phyloP scores from a whole-genome alignment of 2,888 invertebrate genomes.

The Coecobrya sp. region DNA sequence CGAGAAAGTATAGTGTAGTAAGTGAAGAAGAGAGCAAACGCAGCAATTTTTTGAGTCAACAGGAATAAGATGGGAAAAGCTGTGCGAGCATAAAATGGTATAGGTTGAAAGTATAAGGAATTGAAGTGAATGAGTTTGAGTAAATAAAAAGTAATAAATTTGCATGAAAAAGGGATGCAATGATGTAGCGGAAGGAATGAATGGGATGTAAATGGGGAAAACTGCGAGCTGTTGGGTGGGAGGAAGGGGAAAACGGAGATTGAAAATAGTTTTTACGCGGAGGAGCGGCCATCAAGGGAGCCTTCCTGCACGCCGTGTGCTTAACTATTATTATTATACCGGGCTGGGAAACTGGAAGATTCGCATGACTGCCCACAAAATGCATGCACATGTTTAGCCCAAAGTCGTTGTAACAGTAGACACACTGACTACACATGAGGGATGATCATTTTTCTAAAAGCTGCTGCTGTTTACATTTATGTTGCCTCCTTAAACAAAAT shows the following conservation, averaged over 20 bases:
- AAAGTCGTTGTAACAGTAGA: too few relatives aligned
- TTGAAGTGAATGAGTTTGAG: slow-evolving; percentile 12
- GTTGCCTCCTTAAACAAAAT: too few relatives aligned
- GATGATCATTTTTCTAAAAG: too few relatives aligned
- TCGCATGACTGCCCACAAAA: not conserved
- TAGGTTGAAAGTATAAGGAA: slow-evolving; percentile 9
- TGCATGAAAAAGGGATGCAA: slow-evolving; percentile 33
- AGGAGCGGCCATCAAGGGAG: too few relatives aligned
- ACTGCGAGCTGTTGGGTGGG: not conserved
- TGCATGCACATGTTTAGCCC: too few relatives aligned
- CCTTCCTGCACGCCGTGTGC: too few relatives aligned
- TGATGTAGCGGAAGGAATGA: slow-evolving; percentile 57
- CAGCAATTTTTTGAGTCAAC: slow-evolving; percentile 54
- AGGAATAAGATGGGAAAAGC: slow-evolving; percentile 13
- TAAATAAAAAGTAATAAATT: slow-evolving; percentile 65
- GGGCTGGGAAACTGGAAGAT: not conserved
- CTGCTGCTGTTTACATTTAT: too few relatives aligned
- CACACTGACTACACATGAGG: too few relatives aligned
- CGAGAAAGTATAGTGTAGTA: slow-evolving; percentile 7
- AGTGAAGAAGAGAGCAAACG: slow-evolving; percentile 25
- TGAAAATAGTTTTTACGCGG: not conserved
- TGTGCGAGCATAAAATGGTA: slow-evolving; percentile 21
- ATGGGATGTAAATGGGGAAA: slow-evolving; percentile 46
- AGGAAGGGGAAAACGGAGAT: not conserved
- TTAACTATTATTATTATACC: too few relatives aligned